Base-by-base conservation (phyloP, 2,113 vertebrate genomes). In the Axis porcinus region DNA sequence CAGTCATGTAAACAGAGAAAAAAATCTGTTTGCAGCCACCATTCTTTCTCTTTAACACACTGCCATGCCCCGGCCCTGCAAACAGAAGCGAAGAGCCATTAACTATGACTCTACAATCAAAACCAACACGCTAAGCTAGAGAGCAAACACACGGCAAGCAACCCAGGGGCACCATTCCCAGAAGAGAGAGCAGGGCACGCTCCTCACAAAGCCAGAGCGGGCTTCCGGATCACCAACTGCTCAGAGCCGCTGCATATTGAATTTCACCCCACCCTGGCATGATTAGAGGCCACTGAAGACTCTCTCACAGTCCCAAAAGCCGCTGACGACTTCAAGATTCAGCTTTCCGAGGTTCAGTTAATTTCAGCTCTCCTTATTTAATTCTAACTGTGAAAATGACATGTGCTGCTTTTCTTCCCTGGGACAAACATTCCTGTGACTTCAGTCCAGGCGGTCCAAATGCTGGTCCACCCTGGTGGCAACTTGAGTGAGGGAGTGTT, bases 371-470 rank as follows among this genome's bases (percentile, higher is more conserved):
- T 98, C 85, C 94, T 52, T n/a, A 96, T 91, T 96, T 98, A 97
- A 98, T 97, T 97, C 97, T 97, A 98, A 94, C 96, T 89, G 82
- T 91, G 94, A 97, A 97, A 98, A 98, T 98, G 84, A 93, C 84
- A 98, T 70, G 79, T 67, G 82, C 93, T 43, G 50, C 13, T 40
- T 55, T 45, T 45, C 82, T 28, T 33, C 57, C 74, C 64, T 7
- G 78, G 2, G 78, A 50, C 96, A 93, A 94, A 86, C 27, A 16
- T 55, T 60, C 94, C 89, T 13, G 1, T 12, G 87, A 81, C 84
- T 82, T 84, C 50, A 58, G 86, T 27, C 92, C 87, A 52, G 33
- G 95, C 91, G 17, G 19, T 23, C 36, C n/a, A 8, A 67, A 47
- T 3, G 23, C 45, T 9, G 45, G 79, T 55, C 54, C 40, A 40